phyloP scores from a whole-genome alignment of 2,797 vertebrate genomes.

The Anisognathus igniventris region DNA sequence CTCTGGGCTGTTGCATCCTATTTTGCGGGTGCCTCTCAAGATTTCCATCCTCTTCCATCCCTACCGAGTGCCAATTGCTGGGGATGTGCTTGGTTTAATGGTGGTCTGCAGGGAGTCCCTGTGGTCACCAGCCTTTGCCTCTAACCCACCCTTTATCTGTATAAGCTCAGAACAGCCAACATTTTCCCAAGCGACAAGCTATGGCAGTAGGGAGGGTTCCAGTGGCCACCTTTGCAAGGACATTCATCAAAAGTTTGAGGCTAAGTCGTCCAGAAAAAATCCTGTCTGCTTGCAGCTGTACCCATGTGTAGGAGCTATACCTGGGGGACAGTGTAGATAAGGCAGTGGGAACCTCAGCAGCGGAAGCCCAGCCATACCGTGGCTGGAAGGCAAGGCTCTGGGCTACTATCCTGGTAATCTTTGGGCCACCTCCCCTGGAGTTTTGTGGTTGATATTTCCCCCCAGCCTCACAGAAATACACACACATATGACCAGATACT shows the following conservation, averaged over 20 bases:
- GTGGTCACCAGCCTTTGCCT: background rate
- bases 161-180: background rate
- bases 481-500: fast-evolving
- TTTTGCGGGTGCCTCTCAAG: background rate
- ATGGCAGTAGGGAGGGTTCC: background rate
- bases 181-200: fast-evolving
- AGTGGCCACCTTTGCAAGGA: background rate
- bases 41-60: background rate
- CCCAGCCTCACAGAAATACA: background rate
- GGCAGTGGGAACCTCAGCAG: background rate
- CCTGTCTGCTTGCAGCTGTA: background rate
- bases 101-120: background rate
- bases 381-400: background rate
- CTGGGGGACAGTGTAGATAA: background rate
- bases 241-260: background rate
- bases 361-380: background rate
- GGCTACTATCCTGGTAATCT: background rate
- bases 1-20: fast-evolving
- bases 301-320: fast-evolving
- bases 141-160: fast-evolving
- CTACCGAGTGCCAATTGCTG: fast-evolving
- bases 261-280: background rate
- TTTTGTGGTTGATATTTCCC: background rate
- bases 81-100: background rate
- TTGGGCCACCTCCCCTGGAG: background rate